Conservation (phyloP, 2,888 invertebrate species). For the Ypsolopha scabrella region DNA sequence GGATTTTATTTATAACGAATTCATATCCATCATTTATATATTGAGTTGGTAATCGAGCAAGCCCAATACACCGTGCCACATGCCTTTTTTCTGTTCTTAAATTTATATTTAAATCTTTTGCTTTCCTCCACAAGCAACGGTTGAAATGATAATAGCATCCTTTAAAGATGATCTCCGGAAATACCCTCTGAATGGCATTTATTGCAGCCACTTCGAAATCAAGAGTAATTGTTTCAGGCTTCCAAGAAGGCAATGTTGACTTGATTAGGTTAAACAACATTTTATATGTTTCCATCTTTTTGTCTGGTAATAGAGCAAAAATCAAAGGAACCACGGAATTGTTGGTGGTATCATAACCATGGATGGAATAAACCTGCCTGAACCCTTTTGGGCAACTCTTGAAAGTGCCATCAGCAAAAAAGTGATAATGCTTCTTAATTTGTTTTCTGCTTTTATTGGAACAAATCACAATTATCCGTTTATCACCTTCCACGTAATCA, state of each 20-base stretch:
- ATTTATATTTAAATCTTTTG: constrained; percentile 3
- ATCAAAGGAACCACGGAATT: too few species aligned
- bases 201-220: constrained; percentile 7
- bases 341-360: too few species aligned
- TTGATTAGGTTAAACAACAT: too few species aligned
- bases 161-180: constrained; percentile 4
- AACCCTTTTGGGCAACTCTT: too few species aligned
- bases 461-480: too few species aligned
- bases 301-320: too few species aligned
- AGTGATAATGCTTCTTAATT: too few species aligned
- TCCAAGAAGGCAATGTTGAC: background rate
- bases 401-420: too few species aligned
- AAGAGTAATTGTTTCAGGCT: constrained; percentile 5
- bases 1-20: background rate
- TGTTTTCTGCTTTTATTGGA: too few species aligned
- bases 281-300: too few species aligned
- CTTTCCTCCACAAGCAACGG: constrained; percentile 6
- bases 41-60: constrained; percentile 1
- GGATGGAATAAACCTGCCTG: too few species aligned
- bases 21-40: background rate
- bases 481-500: too few species aligned
- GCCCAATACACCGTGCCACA: constrained; percentile 5
- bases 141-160: constrained; percentile 6
- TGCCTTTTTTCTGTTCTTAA: constrained; percentile 3
- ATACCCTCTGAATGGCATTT: constrained; percentile 1